These are phyloP conservation scores for Mus spretus DNA, from an alignment of 2,797 vertebrate species.

Conservation along the genomic window DNA sequence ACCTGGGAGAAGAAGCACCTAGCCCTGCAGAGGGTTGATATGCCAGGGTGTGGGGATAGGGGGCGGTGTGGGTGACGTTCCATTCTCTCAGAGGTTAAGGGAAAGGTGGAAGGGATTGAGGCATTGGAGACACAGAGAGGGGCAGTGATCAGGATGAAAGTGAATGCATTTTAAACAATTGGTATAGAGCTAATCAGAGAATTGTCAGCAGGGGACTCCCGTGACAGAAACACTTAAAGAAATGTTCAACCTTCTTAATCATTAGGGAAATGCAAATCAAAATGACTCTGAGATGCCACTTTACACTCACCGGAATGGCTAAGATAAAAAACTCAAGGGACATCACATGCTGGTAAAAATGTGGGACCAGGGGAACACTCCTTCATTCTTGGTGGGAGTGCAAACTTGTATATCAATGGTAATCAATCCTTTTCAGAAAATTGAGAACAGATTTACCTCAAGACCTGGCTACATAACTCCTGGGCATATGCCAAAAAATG, in stretches of 20 bases:
- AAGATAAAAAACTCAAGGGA: too few relatives aligned
- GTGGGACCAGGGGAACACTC: too few relatives aligned
- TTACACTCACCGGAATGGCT: too few relatives aligned
- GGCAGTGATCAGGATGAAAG: background rate
- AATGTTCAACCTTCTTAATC: background rate
- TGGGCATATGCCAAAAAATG: background rate
- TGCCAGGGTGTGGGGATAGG: background rate
- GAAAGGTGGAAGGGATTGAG: background rate
- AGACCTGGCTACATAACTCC: background rate
- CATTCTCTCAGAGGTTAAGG: background rate
- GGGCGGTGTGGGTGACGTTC: accelerated
- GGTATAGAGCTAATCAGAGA: background rate
- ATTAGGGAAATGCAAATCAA: too few relatives aligned
- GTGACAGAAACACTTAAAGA: background rate
- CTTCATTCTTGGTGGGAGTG: too few relatives aligned
- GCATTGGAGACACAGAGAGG: background rate
- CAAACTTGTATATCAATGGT: too few relatives aligned
- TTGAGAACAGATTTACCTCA: background rate
- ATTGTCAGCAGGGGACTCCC: background rate
- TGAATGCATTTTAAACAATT: background rate
- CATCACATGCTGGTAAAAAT: too few relatives aligned
- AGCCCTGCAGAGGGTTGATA: background rate
- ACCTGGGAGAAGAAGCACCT: background rate
- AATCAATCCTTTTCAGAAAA: too few relatives aligned
- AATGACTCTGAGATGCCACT: too few relatives aligned